Evolutionary conservation across 1,140 invertebrate genomes (phyloP).

Genomic region (Platyscapa corneri): DNA sequence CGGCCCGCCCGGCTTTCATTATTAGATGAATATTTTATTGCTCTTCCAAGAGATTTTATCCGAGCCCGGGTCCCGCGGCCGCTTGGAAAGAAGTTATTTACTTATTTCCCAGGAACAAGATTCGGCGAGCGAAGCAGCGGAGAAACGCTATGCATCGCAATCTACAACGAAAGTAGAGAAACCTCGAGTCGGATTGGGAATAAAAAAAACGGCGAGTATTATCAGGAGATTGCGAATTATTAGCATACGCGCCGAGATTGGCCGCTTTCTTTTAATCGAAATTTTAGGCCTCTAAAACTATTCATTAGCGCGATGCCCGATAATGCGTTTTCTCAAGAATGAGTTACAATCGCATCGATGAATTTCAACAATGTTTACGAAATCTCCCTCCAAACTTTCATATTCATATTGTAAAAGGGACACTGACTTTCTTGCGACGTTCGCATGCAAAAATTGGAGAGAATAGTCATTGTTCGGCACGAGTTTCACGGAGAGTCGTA

Average conservation of each 20-base stretch:
- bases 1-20: not conserved
- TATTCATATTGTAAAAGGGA: conserved; percentile 32
- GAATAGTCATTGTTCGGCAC: conserved; percentile 37
- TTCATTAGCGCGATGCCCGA: not conserved
- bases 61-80: not conserved
- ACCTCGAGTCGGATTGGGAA: not conserved
- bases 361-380: conserved; percentile 22
- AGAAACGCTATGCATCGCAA: too few species aligned
- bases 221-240: not conserved
- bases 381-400: conserved; percentile 21
- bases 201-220: not conserved
- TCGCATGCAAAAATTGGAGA: conserved; percentile 40
- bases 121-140: too few species aligned
- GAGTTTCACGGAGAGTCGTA: not conserved
- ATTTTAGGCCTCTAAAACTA: not conserved
- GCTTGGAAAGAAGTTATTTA: not conserved
- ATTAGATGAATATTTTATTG: too few species aligned
- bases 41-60: not conserved
- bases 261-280: not conserved
- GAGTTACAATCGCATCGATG: conserved; percentile 1
- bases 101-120: not conserved
- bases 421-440: conserved; percentile 24
- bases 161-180: not conserved
- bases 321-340: not conserved
- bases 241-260: not conserved